Evolutionary conservation across 2,113 vertebrate genomes (phyloP), one percentile per base, ranked within the genome.

Genomic region (Monarcha castaneiventris): DNA sequence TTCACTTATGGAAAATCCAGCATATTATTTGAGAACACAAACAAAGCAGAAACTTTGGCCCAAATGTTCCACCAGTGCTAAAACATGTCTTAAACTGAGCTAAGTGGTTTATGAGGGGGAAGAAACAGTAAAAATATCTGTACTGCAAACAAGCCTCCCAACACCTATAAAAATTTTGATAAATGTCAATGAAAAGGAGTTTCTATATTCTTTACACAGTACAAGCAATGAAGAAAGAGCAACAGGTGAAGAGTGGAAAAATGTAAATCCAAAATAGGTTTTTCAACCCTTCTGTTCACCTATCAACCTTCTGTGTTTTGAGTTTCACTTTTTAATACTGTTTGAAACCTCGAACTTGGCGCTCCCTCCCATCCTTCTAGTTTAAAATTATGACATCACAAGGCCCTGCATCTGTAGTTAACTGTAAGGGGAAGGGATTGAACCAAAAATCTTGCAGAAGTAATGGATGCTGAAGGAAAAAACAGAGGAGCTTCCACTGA

Each of bases 401-500:
- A n/a, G 16, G 13, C 52, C 46, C 54, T 87, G 33, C 48, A 75
- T 59, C 26, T 51, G 20, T 15, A 73, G 49, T 22, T 37, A 79
- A 73, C 27, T 55, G 21, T n/a, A 72, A 67, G 10, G 49, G 32
- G 43, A 83, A 66, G 23, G 9, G 29, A 56, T 32, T 37, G 37
- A 37, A 37, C 37, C 37, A 37, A 37, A 37, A 37, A 37, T 37
- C 67, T 83, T 51, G 29, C 39, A 69, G 44, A 91, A 89, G 58
- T 27, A 82, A 91, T 1, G 6, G 39, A 39, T 80, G 79, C 33
- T 75, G 48, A 82, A 76, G 33, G 46, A 30, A 64, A 46, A 69
- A 80, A 55, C 1, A 9, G 39, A 66, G 35, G 46, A 85, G 32
- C 17, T 89, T 55, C 44, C 21, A 44, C 22, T 0, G 0, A 46